These are phyloP conservation scores for Physocephala rufipes DNA, from an alignment of 2,888 invertebrate species.

Conservation along the genomic window DNA sequence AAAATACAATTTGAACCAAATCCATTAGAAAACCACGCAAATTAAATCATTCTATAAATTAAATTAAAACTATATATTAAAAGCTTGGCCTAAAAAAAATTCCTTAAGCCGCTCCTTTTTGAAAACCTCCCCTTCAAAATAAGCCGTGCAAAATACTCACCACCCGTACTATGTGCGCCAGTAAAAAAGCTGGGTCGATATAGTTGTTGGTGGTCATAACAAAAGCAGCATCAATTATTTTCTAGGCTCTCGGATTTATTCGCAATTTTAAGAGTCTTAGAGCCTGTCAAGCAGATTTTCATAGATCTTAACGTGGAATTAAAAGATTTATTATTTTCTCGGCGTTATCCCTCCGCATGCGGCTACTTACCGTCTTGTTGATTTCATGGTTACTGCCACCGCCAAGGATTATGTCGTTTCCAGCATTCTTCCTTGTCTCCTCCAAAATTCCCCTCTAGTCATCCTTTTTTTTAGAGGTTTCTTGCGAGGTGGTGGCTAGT, in stretches of 20 bases:
- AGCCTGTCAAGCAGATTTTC: constrained; percentile 19
- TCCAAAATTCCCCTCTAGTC: background rate
- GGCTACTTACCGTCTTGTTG: constrained; percentile 2
- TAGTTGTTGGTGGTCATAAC: background rate
- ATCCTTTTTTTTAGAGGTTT: background rate
- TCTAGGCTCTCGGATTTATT: constrained; percentile 27
- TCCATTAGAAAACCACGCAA: too few relatives aligned
- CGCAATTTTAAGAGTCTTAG: constrained; percentile 21
- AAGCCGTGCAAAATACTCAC: too few relatives aligned
- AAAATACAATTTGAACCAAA: too few relatives aligned
- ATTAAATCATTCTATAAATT: too few relatives aligned
- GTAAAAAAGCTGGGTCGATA: too few relatives aligned
- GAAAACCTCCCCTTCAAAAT: too few relatives aligned
- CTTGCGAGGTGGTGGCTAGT: background rate
- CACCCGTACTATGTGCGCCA: too few relatives aligned
- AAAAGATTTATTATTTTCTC: constrained; percentile 23
- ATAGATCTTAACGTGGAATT: background rate
- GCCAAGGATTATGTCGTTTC: background rate
- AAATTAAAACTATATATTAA: too few relatives aligned
- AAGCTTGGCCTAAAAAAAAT: too few relatives aligned
- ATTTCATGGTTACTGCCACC: background rate
- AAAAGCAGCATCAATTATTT: constrained; percentile 30
- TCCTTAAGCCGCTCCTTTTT: too few relatives aligned
- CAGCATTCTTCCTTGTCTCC: too few relatives aligned
- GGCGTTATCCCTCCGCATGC: too few relatives aligned